These are phyloP conservation scores for Lordiphosa andalusiaca DNA, from an alignment of 2,888 invertebrate species.

Conservation along the genomic window DNA sequence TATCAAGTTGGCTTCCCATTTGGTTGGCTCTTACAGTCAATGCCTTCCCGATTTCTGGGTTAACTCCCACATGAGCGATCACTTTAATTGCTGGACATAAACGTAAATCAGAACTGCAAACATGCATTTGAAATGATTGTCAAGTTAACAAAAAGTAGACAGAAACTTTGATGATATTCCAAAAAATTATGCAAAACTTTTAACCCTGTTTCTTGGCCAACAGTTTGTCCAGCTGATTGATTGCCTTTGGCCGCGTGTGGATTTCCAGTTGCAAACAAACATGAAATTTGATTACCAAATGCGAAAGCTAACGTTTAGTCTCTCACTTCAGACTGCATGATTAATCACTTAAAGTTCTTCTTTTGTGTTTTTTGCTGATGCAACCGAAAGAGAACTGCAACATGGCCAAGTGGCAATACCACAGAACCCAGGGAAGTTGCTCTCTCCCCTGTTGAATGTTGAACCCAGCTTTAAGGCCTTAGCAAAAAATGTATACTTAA, in stretches of 20 bases:
- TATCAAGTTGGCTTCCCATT: conserved; percentile 7
- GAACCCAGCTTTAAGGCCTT: no score
- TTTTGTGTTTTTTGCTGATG: conserved; percentile 1
- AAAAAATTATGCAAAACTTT: no score
- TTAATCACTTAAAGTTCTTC: not conserved
- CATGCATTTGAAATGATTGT: no score
- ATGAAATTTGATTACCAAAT: conserved; percentile 43
- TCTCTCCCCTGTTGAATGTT: no score
- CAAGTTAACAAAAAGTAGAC: no score
- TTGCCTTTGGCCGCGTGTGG: conserved; percentile 29
- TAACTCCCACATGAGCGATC: conserved; percentile 46
- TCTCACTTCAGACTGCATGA: not conserved
- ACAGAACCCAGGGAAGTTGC: no score
- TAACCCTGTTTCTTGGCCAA: conserved; percentile 8
- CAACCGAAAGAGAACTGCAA: conserved; percentile 5
- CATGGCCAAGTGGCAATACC: not conserved
- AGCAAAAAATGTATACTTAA: no score
- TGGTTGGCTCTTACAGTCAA: conserved; percentile 24
- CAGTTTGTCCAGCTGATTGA: conserved; percentile 62
- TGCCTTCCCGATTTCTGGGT: conserved; percentile 3
- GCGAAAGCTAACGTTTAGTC: conserved; percentile 7
- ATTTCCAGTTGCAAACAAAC: conserved; percentile 58
- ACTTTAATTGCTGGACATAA: conserved; percentile 50
- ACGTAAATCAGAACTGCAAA: conserved; percentile 33
- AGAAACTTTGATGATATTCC: no score